Evolutionary conservation across 2,113 vertebrate genomes (phyloP), one percentile per base, ranked within the genome.

Genomic region (Vulpes lagopus): DNA sequence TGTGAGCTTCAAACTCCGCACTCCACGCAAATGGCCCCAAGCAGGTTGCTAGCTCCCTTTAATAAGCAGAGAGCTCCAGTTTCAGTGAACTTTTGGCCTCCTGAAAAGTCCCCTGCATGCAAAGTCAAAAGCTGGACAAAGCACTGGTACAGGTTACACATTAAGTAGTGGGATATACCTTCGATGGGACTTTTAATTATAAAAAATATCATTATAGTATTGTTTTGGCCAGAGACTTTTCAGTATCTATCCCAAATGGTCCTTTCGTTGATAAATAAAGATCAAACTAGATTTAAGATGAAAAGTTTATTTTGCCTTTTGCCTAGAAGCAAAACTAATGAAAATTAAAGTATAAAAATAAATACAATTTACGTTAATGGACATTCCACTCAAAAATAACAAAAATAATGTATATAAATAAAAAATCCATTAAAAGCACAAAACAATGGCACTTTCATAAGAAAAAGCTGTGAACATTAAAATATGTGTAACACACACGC

Each of bases 261-360:
- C 55, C 38, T 83, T 86, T 79, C 38, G n/a, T 38, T 91, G 62
- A 51, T 79, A 94, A 97, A 82, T 60, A 93, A 64, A 71, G 12
- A 97, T 51, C 76, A 78, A 90, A 95, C 79, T 60, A 55, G 62
- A 64, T 83, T 97, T 94, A 97, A 97, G 94, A 73, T 85, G 76
- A 57, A 32, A 98, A 95, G 71, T 99, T 99, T 99, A 99, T 99
- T 99, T 98, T 98, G 95, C 96, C 94, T 97, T 86, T 97, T 91
- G 93, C 69, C 95, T 85, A 95, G 96, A 97, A 98, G 96, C 98
- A 96, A 98, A 97, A 92, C 74, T 5, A 89, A 87, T 98, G 97
- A 98, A 98, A 98, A 97, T 55, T 85, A 96, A 95, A 98, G 96
- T 99, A 99, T 86, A 99, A 99, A 99, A 99, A 99, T 99, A 99